Evolutionary conservation across 2,888 invertebrate genomes (phyloP).

Genomic region (Euproctis similis): DNA sequence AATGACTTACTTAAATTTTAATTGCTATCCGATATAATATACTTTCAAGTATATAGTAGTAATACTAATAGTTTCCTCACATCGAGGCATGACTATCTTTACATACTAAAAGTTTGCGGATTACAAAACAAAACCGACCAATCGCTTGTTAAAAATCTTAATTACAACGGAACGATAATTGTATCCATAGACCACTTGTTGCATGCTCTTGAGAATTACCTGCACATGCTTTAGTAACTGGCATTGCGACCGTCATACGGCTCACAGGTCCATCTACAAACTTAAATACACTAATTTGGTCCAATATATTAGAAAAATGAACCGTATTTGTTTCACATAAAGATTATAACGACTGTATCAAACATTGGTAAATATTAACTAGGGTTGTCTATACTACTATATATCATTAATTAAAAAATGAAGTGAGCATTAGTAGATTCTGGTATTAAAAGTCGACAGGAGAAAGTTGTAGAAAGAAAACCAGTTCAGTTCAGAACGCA

Average conservation of each 20-base stretch:
- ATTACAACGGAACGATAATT: constrained; percentile 37
- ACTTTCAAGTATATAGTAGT: too few relatives aligned
- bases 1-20: too few relatives aligned
- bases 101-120: too few relatives aligned
- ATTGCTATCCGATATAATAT: too few relatives aligned
- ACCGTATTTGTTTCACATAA: constrained; percentile 12
- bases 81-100: too few relatives aligned
- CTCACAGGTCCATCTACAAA: constrained; percentile 23
- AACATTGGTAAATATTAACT: background rate
- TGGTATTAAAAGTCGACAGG: too few relatives aligned
- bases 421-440: too few relatives aligned
- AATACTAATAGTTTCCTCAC: too few relatives aligned
- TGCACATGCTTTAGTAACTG: constrained; percentile 46
- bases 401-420: too few relatives aligned
- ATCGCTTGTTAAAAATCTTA: constrained; percentile 23
- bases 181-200: constrained; percentile 31
- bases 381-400: background rate
- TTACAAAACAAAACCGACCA: too few relatives aligned
- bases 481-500: too few relatives aligned
- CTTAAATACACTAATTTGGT: constrained; percentile 1
- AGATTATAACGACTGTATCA: constrained; percentile 6
- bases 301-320: constrained; percentile 6
- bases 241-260: constrained; percentile 37
- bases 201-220: constrained; percentile 37
- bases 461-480: too few relatives aligned